phyloP scores from a whole-genome alignment of 2,888 invertebrate genomes.

The Eulithis testata region DNA sequence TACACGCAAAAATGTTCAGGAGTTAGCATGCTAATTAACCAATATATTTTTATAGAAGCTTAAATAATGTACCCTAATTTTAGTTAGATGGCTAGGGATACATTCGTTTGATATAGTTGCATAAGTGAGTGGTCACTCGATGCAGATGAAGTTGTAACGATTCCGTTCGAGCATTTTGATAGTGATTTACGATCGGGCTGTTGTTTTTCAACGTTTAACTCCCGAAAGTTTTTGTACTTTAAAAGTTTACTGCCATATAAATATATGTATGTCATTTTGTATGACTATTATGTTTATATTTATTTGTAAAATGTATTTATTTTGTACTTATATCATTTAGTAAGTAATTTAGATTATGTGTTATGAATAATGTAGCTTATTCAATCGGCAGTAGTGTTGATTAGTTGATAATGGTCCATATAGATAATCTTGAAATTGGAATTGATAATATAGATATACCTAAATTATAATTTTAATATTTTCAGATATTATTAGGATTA shows the following conservation, averaged over 20 bases:
- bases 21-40: conserved; percentile 27
- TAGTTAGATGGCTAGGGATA: conserved; percentile 26
- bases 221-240: conserved; percentile 30
- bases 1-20: conserved; percentile 30
- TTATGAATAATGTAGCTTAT: conserved; percentile 18
- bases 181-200: conserved; percentile 31
- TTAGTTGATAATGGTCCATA: conserved; percentile 37
- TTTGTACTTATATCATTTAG: conserved; percentile 9
- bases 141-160: conserved; percentile 29
- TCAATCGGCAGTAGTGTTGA: conserved; percentile 29
- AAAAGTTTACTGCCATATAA: conserved; percentile 17
- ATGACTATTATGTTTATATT: conserved; percentile 15
- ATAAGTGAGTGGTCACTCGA: conserved; percentile 14
- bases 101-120: conserved; percentile 25
- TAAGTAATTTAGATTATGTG: conserved; percentile 8
- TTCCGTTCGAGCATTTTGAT: conserved; percentile 38
- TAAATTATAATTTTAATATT: conserved; percentile 37
- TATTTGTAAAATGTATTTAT: neutral
- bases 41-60: conserved; percentile 37
- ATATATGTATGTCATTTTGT: conserved; percentile 6
- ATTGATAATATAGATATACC: conserved; percentile 56
- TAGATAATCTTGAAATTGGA: conserved; percentile 45
- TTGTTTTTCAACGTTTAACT: conserved; percentile 22
- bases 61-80: conserved; percentile 22
- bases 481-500: conserved; percentile 28